These are phyloP conservation scores for Rhamnusium bicolor DNA, from an alignment of 2,888 invertebrate genomes.

Conservation along the genomic window DNA sequence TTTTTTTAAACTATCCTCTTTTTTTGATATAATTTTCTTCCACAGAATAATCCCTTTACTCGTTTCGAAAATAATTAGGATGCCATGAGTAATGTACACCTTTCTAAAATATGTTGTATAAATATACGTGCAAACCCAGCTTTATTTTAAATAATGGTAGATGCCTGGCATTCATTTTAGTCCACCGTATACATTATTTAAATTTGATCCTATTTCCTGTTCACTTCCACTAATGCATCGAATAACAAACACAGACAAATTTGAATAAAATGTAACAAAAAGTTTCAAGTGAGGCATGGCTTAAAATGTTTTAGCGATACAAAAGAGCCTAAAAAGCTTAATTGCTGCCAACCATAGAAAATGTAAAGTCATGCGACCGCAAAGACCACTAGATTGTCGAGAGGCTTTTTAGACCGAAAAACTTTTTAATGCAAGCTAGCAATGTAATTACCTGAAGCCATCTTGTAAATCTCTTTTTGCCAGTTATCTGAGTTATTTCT, in stretches of 20 bases:
- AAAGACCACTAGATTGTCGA: constrained; percentile 34
- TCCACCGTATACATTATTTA: background rate
- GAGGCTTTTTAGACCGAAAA: constrained; percentile 26
- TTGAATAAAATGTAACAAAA: constrained; percentile 36
- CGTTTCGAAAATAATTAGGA: no score
- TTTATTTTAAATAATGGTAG: background rate
- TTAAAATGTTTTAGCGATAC: constrained; percentile 34
- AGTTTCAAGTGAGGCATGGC: constrained; percentile 19
- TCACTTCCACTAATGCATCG: constrained; percentile 31
- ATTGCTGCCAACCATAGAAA: constrained; percentile 35
- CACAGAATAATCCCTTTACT: no score
- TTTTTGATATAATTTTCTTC: no score
- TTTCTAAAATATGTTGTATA: no score
- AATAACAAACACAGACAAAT: constrained; percentile 40
- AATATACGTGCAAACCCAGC: no score
- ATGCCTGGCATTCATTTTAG: background rate
- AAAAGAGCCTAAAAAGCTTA: constrained; percentile 28
- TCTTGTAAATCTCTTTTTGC: constrained; percentile 30
- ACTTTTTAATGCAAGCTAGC: constrained; percentile 29
- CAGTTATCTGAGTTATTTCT: background rate
- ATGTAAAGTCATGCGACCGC: constrained; percentile 34
- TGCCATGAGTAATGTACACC: no score
- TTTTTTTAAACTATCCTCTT: no score
- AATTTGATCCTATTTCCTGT: constrained; percentile 24
- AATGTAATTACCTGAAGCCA: constrained; percentile 29